Evolutionary conservation across 2,797 vertebrate genomes (phyloP).

Genomic region (Sebastiscus tertius): DNA sequence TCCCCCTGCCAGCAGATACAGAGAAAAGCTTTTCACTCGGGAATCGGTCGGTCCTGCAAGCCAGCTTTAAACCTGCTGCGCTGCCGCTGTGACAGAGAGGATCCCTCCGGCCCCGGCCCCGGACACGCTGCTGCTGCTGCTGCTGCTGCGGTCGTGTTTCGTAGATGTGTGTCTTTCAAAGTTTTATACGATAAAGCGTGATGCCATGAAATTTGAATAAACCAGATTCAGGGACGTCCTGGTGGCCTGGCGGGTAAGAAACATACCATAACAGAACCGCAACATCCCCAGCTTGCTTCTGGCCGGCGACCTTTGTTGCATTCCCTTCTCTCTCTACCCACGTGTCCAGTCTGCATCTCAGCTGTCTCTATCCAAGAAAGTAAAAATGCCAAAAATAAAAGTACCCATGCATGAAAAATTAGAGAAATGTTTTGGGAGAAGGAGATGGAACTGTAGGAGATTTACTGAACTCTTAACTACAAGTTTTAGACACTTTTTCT

Average conservation of each 20-base stretch:
- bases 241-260: not conserved
- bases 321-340: not conserved
- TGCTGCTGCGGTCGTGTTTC: not conserved
- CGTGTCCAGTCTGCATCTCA: not conserved
- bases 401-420: too few relatives aligned
- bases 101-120: not conserved
- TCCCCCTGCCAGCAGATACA: slow-evolving; percentile 37
- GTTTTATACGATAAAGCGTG: slow-evolving; percentile 12
- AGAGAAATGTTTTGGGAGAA: too few relatives aligned
- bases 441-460: too few relatives aligned
- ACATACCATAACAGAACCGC: not conserved
- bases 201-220: slow-evolving; percentile 5
- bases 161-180: slow-evolving; percentile 17
- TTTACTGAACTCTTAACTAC: too few relatives aligned
- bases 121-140: not conserved
- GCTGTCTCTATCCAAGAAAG: not conserved
- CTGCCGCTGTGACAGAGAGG: slow-evolving; percentile 12
- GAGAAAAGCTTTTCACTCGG: slow-evolving; percentile 45
- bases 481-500: too few relatives aligned
- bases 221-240: not conserved
- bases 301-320: not conserved
- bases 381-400: not conserved
- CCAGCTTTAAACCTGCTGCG: slow-evolving; percentile 32
- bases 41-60: slow-evolving; percentile 26
- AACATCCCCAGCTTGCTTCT: not conserved